Percentiles rank a stretch among this genome's conserved stretches.
Evolutionary conservation across 2,888 invertebrate genomes (phyloP).

Genomic region (Abrostola triplasia): DNA sequence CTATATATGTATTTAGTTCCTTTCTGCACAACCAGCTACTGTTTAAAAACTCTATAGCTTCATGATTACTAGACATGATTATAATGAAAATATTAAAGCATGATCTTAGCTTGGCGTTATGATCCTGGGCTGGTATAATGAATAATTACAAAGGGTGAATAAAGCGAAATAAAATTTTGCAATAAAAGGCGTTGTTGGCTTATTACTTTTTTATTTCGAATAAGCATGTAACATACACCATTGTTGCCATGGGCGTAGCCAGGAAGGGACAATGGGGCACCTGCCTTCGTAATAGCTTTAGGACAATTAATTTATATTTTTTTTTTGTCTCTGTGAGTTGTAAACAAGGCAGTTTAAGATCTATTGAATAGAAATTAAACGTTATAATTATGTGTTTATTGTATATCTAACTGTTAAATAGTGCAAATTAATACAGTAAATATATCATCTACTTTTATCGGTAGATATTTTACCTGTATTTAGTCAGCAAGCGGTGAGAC

Average conservation of each 20-base stretch:
- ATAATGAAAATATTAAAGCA: constrained; percentile 13
- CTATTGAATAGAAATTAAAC: not conserved
- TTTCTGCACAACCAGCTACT: not conserved
- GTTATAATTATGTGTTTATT: not conserved
- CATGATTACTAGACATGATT: not conserved
- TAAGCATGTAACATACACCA: constrained; percentile 23
- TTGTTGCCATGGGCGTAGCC: constrained; percentile 9
- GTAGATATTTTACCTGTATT: constrained; percentile 36
- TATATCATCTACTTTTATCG: constrained; percentile 9
- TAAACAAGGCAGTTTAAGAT: constrained; percentile 10
- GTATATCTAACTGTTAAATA: constrained; percentile 1
- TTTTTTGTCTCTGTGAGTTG: constrained; percentile 8
- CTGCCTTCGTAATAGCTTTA: constrained; percentile 2
- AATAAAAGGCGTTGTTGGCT: constrained; percentile 26
- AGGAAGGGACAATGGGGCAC: constrained; percentile 11
- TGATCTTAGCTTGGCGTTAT: not conserved
- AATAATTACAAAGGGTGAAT: too few species aligned
- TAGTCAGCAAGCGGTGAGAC: constrained; percentile 15
- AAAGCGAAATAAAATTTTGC: not conserved
- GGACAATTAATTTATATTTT: constrained; percentile 9
- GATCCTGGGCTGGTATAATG: not conserved
- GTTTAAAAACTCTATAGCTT: not conserved
- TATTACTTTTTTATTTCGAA: constrained; percentile 32
- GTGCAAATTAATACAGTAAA: constrained; percentile 15
- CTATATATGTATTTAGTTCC: too few species aligned